phyloP scores from a whole-genome alignment of 2,113 vertebrate species.

The Lepus americanus region DNA sequence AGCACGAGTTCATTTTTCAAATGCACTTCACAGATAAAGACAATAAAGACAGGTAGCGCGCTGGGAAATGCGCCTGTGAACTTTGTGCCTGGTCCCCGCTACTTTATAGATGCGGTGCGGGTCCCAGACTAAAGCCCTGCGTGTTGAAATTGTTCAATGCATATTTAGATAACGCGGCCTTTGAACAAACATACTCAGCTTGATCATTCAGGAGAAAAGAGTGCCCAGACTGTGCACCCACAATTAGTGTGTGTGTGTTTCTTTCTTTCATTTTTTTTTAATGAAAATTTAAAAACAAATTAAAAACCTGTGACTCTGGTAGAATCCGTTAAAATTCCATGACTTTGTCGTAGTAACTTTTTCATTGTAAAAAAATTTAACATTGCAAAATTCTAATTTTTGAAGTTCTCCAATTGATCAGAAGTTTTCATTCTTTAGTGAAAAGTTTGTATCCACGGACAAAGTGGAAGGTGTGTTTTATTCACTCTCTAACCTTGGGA shows the following conservation, averaged over 20 bases:
- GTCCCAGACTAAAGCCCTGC: slow-evolving; percentile 77
- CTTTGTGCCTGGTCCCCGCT: slow-evolving; percentile 65
- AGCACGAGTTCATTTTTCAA: slow-evolving; percentile 75
- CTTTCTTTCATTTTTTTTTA: background rate
- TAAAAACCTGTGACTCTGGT: slow-evolving; percentile 76
- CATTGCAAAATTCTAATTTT: slow-evolving; percentile 36
- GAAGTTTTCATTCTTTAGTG: slow-evolving; percentile 66
- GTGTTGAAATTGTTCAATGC: slow-evolving; percentile 67
- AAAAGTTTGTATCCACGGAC: slow-evolving; percentile 71
- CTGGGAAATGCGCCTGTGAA: slow-evolving; percentile 82
- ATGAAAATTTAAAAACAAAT: slow-evolving; percentile 45
- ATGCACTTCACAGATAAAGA: slow-evolving; percentile 79
- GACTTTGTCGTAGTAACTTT: slow-evolving; percentile 74
- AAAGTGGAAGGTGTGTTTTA: slow-evolving; percentile 28
- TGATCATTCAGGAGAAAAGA: slow-evolving; percentile 80
- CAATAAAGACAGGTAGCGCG: slow-evolving; percentile 79
- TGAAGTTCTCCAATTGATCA: slow-evolving; percentile 33
- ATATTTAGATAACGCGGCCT: slow-evolving; percentile 72
- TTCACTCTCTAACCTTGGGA: slow-evolving; percentile 56
- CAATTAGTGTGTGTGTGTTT: slow-evolving; percentile 80
- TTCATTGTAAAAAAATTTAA: slow-evolving; percentile 64
- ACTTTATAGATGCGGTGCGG: slow-evolving; percentile 74
- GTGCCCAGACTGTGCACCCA: slow-evolving; percentile 64
- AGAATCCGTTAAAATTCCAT: slow-evolving; percentile 82
- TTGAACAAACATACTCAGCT: slow-evolving; percentile 75